Evolutionary conservation across 1,140 invertebrate genomes (phyloP).

Genomic region (Lysiphlebus fabarum): DNA sequence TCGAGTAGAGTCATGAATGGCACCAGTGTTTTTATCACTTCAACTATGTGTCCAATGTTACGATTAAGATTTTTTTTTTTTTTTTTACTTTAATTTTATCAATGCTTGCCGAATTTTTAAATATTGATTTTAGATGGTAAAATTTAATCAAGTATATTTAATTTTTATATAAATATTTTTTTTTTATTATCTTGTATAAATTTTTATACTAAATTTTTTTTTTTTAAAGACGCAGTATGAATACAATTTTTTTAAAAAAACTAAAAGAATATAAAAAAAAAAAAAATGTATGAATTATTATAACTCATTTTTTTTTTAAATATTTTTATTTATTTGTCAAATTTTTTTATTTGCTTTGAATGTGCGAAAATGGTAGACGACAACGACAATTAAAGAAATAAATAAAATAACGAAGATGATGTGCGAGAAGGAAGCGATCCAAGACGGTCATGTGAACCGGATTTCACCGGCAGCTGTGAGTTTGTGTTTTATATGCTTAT

Average conservation of each 20-base stretch:
- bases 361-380: neutral
- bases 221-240: neutral
- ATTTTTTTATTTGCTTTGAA: too few species aligned
- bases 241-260: neutral
- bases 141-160: neutral
- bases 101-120: constrained; percentile 3
- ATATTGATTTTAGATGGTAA: neutral
- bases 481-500: constrained; percentile 4
- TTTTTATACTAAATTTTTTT: neutral
- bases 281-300: neutral
- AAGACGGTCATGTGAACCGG: constrained; percentile 41
- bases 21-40: constrained; percentile 31
- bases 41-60: constrained; percentile 3
- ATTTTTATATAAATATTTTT: neutral
- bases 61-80: constrained; percentile 11
- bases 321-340: too few species aligned
- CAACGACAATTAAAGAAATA: constrained; percentile 17
- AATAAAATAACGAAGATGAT: constrained; percentile 4
- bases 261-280: constrained; percentile 8
- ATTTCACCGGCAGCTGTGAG: constrained; percentile 32
- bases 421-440: constrained; percentile 17
- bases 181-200: constrained; percentile 6
- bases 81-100: constrained; percentile 1
- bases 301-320: too few species aligned
- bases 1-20: constrained; percentile 34